These are phyloP conservation scores for Ophion obscuratus DNA, from an alignment of 2,888 invertebrate species.

Conservation along the genomic window DNA sequence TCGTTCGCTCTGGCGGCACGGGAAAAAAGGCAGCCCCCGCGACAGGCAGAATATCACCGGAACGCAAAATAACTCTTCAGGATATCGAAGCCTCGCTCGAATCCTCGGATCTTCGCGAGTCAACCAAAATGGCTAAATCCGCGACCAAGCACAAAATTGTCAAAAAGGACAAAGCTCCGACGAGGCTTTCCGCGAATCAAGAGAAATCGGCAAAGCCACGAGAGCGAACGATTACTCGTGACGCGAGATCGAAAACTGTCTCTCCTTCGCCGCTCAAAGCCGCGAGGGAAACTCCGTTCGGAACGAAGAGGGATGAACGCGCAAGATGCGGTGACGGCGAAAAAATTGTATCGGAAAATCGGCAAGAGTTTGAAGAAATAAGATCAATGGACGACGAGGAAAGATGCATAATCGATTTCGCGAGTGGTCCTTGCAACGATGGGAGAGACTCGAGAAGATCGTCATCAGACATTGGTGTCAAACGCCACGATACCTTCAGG, in stretches of 20 bases:
- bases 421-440: neutral
- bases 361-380: constrained; percentile 32
- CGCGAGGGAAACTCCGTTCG: constrained; percentile 32
- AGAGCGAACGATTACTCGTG: constrained; percentile 14
- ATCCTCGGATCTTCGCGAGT: constrained; percentile 40
- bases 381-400: constrained; percentile 58
- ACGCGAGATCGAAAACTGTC: constrained; percentile 45
- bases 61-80: constrained; percentile 51
- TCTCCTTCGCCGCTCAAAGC: constrained; percentile 40
- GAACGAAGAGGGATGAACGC: constrained; percentile 36
- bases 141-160: constrained; percentile 68
- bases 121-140: constrained; percentile 1
- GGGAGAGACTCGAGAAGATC: constrained; percentile 47
- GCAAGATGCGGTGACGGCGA: constrained; percentile 29
- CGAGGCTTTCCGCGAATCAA: constrained; percentile 65
- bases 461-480: constrained; percentile 44
- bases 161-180: constrained; percentile 68
- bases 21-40: constrained; percentile 24
- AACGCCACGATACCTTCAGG: constrained; percentile 49
- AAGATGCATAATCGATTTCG: constrained; percentile 10
- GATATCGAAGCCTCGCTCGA: constrained; percentile 63
- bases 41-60: constrained; percentile 33
- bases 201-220: constrained; percentile 58
- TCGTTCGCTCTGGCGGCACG: constrained; percentile 32
- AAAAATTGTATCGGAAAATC: constrained; percentile 50